These are phyloP conservation scores for Temnothorax nylanderi DNA, from an alignment of 1,140 invertebrate genomes.

Conservation along the genomic window DNA sequence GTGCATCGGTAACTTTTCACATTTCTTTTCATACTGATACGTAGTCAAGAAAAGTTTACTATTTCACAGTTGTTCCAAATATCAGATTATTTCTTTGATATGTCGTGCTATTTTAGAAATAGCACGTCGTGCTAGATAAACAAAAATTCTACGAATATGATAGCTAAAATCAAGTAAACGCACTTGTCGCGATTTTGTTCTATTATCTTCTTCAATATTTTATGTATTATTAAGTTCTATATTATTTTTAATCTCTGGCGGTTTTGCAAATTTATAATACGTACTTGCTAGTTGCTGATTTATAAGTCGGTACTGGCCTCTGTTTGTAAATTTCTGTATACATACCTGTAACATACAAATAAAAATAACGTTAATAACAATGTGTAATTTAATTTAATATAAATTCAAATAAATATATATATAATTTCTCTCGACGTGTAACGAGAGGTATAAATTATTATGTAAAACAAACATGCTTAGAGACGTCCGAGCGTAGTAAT, in stretches of 20 bases:
- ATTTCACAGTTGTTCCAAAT: conserved; percentile 12
- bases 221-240: neutral
- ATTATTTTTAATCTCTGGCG: neutral
- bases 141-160: neutral
- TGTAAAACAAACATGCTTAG: conserved; percentile 2
- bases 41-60: conserved; percentile 5
- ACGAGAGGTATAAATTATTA: neutral
- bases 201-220: neutral
- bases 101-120: neutral
- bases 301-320: neutral
- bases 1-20: conserved; percentile 10
- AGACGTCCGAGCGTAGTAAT: neutral
- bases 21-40: neutral
- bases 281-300: conserved; percentile 3
- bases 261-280: neutral
- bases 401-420: neutral
- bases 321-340: neutral
- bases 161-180: neutral
- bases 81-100: neutral
- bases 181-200: neutral
- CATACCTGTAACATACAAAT: conserved; percentile 13
- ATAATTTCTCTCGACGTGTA: neutral
- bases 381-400: neutral
- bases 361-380: neutral
- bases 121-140: neutral